Evolutionary conservation across 2,113 vertebrate species (phyloP).

Genomic region (Riparia riparia): DNA sequence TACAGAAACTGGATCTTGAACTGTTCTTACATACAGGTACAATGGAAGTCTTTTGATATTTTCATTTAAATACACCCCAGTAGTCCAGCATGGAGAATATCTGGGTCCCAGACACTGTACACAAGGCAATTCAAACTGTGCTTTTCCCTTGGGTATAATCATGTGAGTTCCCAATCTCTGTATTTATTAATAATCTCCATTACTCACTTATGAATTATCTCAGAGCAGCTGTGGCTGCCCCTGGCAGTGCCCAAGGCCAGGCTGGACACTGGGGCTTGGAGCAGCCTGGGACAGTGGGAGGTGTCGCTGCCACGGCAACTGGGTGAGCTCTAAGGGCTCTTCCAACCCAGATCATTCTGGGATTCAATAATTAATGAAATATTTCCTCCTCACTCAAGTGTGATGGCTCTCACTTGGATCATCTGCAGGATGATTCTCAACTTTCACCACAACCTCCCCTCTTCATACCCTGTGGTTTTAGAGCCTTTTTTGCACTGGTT

Average conservation of each 20-base stretch:
- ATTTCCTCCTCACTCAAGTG: background rate
- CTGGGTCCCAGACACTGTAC: background rate
- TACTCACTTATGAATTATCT: background rate
- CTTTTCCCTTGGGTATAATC: background rate
- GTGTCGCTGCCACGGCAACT: background rate
- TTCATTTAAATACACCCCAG: background rate
- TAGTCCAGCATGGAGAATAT: background rate
- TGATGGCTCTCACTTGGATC: background rate
- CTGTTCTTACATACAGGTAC: accelerated
- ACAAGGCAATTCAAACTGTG: background rate
- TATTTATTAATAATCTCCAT: background rate
- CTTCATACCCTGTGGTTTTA: background rate
- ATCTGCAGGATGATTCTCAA: background rate
- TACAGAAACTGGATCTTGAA: background rate
- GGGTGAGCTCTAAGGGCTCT: background rate
- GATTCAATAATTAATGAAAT: background rate
- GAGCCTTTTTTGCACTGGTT: background rate
- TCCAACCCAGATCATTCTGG: background rate
- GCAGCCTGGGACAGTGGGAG: background rate
- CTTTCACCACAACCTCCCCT: background rate
- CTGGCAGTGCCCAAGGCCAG: background rate
- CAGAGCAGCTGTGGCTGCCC: background rate
- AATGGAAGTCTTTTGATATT: accelerated
- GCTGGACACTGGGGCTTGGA: background rate
- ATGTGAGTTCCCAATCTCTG: background rate